These are phyloP conservation scores for Pollenia labialis DNA, from an alignment of 2,888 invertebrate genomes.

Conservation along the genomic window DNA sequence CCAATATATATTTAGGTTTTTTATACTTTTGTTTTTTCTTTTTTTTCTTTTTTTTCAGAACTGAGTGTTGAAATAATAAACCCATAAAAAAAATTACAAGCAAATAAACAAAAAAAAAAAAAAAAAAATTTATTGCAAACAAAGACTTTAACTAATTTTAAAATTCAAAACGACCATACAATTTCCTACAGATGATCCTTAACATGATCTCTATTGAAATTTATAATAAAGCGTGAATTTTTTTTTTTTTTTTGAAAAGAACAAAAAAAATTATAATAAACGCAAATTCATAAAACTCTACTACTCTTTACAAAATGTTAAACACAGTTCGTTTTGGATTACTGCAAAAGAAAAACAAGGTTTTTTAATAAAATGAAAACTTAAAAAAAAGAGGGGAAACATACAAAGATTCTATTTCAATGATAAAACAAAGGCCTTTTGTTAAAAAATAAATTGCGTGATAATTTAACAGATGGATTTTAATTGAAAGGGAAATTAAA, in stretches of 20 bases:
- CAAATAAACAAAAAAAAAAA: neutral
- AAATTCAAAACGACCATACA: constrained; percentile 15
- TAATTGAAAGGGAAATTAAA: neutral
- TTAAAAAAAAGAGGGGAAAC: neutral
- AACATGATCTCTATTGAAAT: constrained; percentile 68
- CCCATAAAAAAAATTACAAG: constrained; percentile 4
- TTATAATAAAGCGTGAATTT: constrained; percentile 50
- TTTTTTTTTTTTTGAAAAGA: neutral
- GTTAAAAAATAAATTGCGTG: constrained; percentile 32
- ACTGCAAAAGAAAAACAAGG: constrained; percentile 12
- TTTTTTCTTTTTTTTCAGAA: neutral
- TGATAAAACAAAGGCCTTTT: constrained; percentile 42
- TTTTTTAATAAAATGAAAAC: neutral
- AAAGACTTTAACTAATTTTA: constrained; percentile 29
- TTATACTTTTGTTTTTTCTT: no score
- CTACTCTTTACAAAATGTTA: neutral
- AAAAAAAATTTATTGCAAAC: constrained; percentile 1
- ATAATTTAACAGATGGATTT: constrained; percentile 14
- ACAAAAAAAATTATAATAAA: neutral
- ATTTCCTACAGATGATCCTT: constrained; percentile 64
- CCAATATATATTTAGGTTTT: constrained; percentile 38
- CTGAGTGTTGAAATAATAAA: constrained; percentile 44
- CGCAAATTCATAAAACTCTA: neutral
- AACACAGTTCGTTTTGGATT: constrained; percentile 20
- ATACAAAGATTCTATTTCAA: constrained; percentile 30